Evolutionary conservation across 2,888 invertebrate species (phyloP).

Genomic region (Tuberolachnus salignus): DNA sequence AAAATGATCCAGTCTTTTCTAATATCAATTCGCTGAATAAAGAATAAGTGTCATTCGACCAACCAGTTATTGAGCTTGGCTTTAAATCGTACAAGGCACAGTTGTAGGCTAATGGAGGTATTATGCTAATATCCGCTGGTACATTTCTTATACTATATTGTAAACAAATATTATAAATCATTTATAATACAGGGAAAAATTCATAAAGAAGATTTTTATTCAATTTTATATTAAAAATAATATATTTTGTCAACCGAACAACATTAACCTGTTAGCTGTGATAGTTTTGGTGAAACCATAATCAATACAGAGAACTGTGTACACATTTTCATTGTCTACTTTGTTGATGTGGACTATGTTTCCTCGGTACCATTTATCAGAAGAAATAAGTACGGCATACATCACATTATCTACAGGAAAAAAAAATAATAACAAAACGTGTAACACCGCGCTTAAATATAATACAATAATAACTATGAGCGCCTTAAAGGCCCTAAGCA

Average conservation of each 20-base stretch:
- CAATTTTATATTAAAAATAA: too few relatives aligned
- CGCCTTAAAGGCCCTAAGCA: too few relatives aligned
- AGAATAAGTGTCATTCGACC: conserved; percentile 36
- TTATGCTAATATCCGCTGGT: background rate
- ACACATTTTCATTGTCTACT: background rate
- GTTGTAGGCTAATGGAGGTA: conserved; percentile 41
- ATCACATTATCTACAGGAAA: conserved; percentile 1
- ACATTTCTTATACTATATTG: conserved; percentile 42
- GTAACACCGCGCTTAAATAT: too few relatives aligned
- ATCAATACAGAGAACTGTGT: conserved; percentile 21
- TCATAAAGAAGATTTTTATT: too few relatives aligned
- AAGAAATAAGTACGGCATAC: conserved; percentile 6
- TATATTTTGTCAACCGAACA: background rate
- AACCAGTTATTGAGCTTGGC: conserved; percentile 20
- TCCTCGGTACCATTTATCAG: background rate
- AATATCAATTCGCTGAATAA: conserved; percentile 28
- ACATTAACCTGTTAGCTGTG: background rate
- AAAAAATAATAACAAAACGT: too few relatives aligned
- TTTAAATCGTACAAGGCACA: conserved; percentile 40
- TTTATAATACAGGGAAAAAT: background rate
- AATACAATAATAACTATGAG: too few relatives aligned
- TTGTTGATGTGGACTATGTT: background rate
- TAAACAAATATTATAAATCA: background rate
- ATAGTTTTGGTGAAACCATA: conserved; percentile 27
- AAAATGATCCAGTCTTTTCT: background rate